Conservation (phyloP, 1,140 invertebrate species). For the Onthophagus taurus region DNA sequence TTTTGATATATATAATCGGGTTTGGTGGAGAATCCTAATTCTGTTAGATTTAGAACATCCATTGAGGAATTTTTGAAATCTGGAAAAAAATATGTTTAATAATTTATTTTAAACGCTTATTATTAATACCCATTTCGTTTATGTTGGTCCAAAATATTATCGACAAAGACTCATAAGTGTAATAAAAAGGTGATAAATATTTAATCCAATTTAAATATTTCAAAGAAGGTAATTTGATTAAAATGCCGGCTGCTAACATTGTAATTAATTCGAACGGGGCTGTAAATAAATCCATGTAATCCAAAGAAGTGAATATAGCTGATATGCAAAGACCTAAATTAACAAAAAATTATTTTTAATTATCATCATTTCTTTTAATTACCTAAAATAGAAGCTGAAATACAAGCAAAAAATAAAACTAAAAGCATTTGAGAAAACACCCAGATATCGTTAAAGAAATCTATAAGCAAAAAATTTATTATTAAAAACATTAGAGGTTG, state of each 20-base stretch:
- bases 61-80: no score
- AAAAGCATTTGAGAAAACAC: constrained; percentile 19
- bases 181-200: constrained; percentile 29
- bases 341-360: constrained; percentile 4
- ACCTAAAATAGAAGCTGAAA: constrained; percentile 21
- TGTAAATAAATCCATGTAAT: constrained; percentile 23
- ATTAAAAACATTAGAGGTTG: background rate
- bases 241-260: constrained; percentile 23
- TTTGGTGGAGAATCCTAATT: no score
- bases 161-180: constrained; percentile 21
- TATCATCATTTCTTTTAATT: constrained; percentile 7
- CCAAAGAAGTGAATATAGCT: constrained; percentile 20
- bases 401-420: constrained; percentile 17
- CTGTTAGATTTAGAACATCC: no score
- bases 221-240: constrained; percentile 19
- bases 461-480: constrained; percentile 1
- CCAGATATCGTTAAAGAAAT: constrained; percentile 2
- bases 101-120: no score
- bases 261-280: constrained; percentile 20
- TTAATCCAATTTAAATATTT: constrained; percentile 18
- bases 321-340: constrained; percentile 24
- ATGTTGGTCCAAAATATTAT: constrained; percentile 21
- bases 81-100: no score
- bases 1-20: no score
- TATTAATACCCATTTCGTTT: constrained; percentile 16